Evolutionary conservation across 2,113 vertebrate genomes (phyloP), one percentile per base, ranked within the genome.

Genomic region (Ictalurus furcatus): DNA sequence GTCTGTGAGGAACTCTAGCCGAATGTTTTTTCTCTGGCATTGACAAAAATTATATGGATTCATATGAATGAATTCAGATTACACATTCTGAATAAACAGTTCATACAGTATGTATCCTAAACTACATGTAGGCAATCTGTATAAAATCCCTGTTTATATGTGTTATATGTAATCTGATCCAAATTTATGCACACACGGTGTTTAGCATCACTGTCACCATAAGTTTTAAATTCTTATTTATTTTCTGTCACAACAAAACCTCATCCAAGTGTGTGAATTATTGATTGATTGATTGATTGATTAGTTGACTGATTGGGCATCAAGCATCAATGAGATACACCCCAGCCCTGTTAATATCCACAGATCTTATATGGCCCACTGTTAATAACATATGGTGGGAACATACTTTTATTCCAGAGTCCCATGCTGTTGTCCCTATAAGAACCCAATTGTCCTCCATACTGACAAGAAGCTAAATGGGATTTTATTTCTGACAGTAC

Each of bases 361-460:
- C 87, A 82, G 90, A 89, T 88, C 87, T 87, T 59, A 52, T 71
- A 71, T 84, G 89, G 83, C 61, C 85, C 56, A 48, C 65, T 84
- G 85, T 86, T 91, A 92, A 91, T 90, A 85, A 91, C 85, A 84
- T 54, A 44, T 59, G 74, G 83, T 85, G 82, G 69, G 73, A 89
- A 82, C 34, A 23, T 34, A 16, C 48, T 34, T 84, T n/a, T 71
- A n/a, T 23, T 67, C 79, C 40, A 74, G 23, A 76, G 69, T 89
- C 69, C 85, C 58, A 4, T 59, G 80, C 11, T 83, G 56, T 37
- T 59, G 58, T 58, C 13, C 11, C 48, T 56, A 9, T 84, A 54
- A 87, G 61, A 65, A 79, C 79, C 48, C 34, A 52, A 34, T 25
- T 23, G 61, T 71, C 67, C 79, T 88, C 56, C 48, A 37, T 19